Conservation (phyloP, 2,113 vertebrate species). For the Solea solea region DNA sequence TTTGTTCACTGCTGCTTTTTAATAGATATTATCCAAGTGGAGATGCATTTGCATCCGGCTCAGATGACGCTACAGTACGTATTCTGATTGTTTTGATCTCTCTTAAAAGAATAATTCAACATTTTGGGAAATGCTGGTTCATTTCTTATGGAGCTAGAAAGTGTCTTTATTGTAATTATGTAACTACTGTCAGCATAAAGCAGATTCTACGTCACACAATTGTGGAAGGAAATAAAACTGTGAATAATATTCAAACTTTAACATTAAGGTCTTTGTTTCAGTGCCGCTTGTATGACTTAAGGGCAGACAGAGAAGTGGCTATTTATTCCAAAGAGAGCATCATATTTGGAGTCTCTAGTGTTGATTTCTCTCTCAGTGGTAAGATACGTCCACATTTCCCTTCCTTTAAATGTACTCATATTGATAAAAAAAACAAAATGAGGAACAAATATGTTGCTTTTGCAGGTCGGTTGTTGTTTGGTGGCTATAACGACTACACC, state of each 20-base stretch:
- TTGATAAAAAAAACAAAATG: background rate
- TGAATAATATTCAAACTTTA: conserved; percentile 5
- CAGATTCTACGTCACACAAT: background rate
- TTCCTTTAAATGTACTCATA: background rate
- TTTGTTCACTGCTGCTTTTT: conserved; percentile 9
- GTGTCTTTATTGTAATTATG: background rate
- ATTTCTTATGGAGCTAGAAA: background rate
- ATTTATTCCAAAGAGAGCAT: conserved; percentile 99
- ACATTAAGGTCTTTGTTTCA: conserved; percentile 66
- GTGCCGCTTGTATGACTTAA: conserved; percentile 97
- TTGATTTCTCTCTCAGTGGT: conserved; percentile 99
- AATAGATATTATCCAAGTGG: conserved; percentile 96
- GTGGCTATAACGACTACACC: conserved; percentile 98
- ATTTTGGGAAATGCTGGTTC: background rate
- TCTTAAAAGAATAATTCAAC: background rate
- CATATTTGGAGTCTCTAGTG: conserved; percentile 97
- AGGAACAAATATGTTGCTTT: background rate
- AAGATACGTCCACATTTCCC: conserved; percentile 48
- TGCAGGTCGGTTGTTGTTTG: conserved; percentile 92
- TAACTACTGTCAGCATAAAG: background rate
- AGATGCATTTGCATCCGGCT: conserved; percentile 98
- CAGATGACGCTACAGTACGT: conserved; percentile 96
- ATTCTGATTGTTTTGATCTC: conserved; percentile 9
- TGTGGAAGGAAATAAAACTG: background rate
- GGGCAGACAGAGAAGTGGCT: conserved; percentile 97